Evolutionary conservation across 2,888 invertebrate species (phyloP).

Genomic region (Folsomia manolachei): DNA sequence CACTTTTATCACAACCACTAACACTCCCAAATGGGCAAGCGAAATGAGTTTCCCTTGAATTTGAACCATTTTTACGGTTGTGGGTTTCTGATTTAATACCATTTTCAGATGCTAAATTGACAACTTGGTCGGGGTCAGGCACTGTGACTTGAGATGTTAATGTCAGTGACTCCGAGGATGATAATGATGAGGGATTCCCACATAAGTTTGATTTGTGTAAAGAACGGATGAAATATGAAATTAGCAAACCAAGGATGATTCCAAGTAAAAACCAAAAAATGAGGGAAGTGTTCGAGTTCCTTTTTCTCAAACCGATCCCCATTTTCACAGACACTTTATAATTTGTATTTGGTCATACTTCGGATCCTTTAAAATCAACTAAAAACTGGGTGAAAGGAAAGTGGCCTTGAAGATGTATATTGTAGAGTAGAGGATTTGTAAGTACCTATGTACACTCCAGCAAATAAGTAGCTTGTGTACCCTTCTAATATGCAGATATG

Average conservation of each 20-base stretch:
- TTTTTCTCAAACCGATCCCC: background rate
- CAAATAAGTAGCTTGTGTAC: too few species aligned
- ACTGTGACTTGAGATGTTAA: too few species aligned
- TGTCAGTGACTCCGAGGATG: background rate
- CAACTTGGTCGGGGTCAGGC: background rate
- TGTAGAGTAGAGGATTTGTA: too few species aligned
- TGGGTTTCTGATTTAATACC: too few species aligned
- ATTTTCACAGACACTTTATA: background rate
- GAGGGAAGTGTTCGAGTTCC: too few species aligned
- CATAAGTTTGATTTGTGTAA: background rate
- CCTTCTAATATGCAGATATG: too few species aligned
- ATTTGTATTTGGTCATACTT: too few species aligned
- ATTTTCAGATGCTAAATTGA: background rate
- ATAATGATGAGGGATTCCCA: background rate
- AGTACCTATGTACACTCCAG: too few species aligned
- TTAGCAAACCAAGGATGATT: slow-evolving; percentile 13
- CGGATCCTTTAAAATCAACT: too few species aligned
- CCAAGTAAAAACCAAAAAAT: slow-evolving; percentile 13
- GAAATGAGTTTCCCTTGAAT: too few species aligned
- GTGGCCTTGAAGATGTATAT: too few species aligned
- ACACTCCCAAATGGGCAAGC: background rate
- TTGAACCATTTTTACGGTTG: background rate
- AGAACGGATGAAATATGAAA: slow-evolving; percentile 12
- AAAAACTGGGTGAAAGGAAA: too few species aligned
- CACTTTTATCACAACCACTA: background rate